Conservation (phyloP, 2,113 vertebrate genomes). For the Shinisaurus crocodilurus region DNA sequence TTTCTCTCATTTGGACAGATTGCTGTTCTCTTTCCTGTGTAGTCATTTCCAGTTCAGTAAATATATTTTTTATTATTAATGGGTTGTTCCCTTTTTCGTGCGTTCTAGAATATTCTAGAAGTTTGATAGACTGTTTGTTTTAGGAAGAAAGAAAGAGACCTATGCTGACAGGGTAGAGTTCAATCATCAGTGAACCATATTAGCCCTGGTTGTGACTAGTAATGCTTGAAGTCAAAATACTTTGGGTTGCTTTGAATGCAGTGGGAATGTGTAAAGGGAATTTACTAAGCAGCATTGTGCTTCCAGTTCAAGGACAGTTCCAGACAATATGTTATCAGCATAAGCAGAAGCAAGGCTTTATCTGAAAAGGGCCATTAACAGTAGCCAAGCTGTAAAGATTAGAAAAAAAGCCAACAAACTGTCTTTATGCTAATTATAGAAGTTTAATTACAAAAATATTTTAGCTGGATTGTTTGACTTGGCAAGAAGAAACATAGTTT, state of each 20-base stretch:
- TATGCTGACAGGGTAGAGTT: not conserved
- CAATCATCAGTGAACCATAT: not conserved
- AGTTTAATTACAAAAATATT: conserved; percentile 63
- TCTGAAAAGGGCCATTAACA: conserved; percentile 50
- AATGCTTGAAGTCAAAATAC: conserved; percentile 11
- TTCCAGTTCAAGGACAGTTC: conserved; percentile 47
- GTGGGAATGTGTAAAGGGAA: conserved; percentile 16
- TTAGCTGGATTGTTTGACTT: conserved; percentile 53
- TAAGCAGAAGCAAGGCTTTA: conserved; percentile 47
- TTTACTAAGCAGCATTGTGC: not conserved
- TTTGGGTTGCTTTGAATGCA: conserved; percentile 22
- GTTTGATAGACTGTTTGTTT: not conserved
- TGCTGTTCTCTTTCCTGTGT: not conserved
- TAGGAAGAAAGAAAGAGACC: not conserved
- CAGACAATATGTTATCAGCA: conserved; percentile 56
- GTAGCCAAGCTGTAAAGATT: conserved; percentile 38
- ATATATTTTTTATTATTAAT: not conserved
- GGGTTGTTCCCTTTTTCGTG: not conserved
- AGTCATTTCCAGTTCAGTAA: not conserved
- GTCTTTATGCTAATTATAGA: conserved; percentile 65
- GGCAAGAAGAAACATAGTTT: conserved; percentile 55
- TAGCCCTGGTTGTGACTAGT: not conserved
- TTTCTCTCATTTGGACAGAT: not conserved
- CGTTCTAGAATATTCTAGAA: not conserved
- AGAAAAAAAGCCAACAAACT: conserved; percentile 25